Evolutionary conservation across 2,113 vertebrate genomes (phyloP).

Genomic region (Brachypodius melanocephalos): DNA sequence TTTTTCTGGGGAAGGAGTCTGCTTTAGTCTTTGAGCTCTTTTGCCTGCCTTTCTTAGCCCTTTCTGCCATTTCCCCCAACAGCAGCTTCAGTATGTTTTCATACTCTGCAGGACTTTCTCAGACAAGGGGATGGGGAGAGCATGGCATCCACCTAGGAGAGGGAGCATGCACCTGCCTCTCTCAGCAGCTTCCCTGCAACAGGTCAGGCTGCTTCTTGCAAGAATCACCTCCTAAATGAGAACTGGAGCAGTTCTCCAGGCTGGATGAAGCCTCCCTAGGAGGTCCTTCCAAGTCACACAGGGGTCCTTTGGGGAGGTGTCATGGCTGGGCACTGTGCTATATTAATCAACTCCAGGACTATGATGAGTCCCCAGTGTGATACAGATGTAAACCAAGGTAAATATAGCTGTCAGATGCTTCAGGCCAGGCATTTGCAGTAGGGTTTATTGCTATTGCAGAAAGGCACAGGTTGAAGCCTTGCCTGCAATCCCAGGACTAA

Average conservation of each 20-base stretch:
- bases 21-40: background rate
- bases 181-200: background rate
- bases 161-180: background rate
- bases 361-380: background rate
- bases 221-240: background rate
- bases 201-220: background rate
- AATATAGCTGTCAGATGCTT: background rate
- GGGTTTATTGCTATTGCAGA: accelerated
- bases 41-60: background rate
- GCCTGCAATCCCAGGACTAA: accelerated
- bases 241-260: background rate
- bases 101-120: background rate
- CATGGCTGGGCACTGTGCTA: background rate
- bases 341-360: background rate
- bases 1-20: background rate
- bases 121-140: background rate
- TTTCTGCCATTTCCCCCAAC: background rate
- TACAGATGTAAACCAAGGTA: background rate
- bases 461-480: background rate
- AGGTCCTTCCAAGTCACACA: background rate
- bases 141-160: background rate
- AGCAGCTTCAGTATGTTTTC: background rate
- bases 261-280: background rate
- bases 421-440: background rate
- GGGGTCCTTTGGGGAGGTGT: background rate